Conservation (phyloP, 2,113 vertebrate species). For the Ceyx melanurus region DNA sequence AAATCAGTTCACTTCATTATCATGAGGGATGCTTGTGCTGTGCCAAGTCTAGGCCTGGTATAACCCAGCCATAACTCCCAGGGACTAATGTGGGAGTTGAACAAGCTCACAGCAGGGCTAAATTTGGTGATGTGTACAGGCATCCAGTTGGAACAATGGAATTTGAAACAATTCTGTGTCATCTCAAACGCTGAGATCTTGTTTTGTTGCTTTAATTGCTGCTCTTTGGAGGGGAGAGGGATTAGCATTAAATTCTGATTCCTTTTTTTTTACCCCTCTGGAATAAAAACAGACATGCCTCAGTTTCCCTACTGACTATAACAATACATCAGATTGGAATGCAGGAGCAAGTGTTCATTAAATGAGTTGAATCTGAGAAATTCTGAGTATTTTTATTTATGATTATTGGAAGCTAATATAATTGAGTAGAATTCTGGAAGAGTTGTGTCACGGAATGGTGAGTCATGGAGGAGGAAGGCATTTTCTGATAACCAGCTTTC, state of each 20-base stretch:
- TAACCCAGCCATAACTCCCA: slow-evolving; percentile 59
- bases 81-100: slow-evolving; percentile 56
- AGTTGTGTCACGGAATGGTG: neutral
- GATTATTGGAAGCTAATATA: neutral
- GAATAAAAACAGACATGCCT: neutral
- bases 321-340: rapidly evolving
- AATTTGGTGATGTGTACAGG: slow-evolving; percentile 56
- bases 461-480: neutral
- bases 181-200: slow-evolving; percentile 51
- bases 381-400: neutral
- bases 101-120: slow-evolving; percentile 52
- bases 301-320: slow-evolving; percentile 10
- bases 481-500: neutral
- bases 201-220: slow-evolving; percentile 65
- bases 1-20: slow-evolving; percentile 69
- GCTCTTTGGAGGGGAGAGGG: neutral
- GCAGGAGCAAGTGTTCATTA: neutral
- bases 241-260: neutral
- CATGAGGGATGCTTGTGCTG: slow-evolving; percentile 64
- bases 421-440: neutral
- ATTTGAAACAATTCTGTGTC: slow-evolving; percentile 71
- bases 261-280: neutral
- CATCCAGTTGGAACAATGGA: slow-evolving; percentile 68
- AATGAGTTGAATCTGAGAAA: neutral
- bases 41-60: slow-evolving; percentile 63